Conservation (phyloP, 2,797 vertebrate genomes). For the Rhyacichthys aspro region DNA sequence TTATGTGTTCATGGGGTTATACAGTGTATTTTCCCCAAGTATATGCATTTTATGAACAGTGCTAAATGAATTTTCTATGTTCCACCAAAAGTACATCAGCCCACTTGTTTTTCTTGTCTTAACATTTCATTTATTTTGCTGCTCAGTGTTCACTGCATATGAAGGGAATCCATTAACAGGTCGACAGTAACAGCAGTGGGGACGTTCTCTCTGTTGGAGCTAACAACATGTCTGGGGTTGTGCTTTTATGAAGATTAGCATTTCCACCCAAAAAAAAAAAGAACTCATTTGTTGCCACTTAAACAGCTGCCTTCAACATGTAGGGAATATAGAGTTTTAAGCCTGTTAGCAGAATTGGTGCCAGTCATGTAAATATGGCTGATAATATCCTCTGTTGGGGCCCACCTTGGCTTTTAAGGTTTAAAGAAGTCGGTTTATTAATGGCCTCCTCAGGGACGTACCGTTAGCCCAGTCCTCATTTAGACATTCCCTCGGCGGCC, state of each 20-base stretch:
- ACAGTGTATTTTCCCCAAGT: too few relatives aligned
- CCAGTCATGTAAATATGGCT: conserved; percentile 2
- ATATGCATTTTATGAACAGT: too few relatives aligned
- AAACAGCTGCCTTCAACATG: conserved; percentile 10
- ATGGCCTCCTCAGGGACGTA: conserved; percentile 15
- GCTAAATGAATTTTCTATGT: too few relatives aligned
- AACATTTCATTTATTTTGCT: too few relatives aligned
- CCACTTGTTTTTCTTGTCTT: too few relatives aligned
- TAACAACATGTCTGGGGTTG: conserved; percentile 13
- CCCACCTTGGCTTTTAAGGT: conserved; percentile 23
- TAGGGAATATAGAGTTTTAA: background rate
- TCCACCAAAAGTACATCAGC: too few relatives aligned
- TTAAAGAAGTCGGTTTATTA: conserved; percentile 14
- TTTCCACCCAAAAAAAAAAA: conserved; percentile 12
- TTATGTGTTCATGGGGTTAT: too few relatives aligned
- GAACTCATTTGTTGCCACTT: conserved; percentile 17
- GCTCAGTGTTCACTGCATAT: background rate
- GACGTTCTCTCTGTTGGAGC: too few relatives aligned
- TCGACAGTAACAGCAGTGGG: conserved; percentile 21
- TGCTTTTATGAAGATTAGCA: conserved; percentile 2
- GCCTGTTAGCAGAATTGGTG: background rate
- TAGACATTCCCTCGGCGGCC: background rate
- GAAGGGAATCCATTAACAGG: conserved; percentile 47
- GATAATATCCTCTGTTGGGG: conserved; percentile 23
- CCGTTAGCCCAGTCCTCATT: conserved; percentile 12